Conservation (phyloP, 2,888 invertebrate genomes). For the Thysanoteuthis rhombus region DNA sequence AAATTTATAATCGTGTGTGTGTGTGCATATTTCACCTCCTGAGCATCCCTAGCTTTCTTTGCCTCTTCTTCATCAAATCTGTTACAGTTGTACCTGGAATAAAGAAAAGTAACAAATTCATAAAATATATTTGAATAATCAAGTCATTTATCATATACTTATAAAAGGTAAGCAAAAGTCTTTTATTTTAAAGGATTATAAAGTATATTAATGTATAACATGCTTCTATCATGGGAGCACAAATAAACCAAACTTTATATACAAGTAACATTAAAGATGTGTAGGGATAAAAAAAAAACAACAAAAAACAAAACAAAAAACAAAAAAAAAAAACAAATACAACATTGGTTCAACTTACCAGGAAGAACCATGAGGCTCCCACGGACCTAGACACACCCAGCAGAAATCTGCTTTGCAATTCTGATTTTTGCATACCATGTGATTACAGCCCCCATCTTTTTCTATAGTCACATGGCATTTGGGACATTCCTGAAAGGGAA, state of each 20-base stretch:
- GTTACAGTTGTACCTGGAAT: conserved; percentile 88
- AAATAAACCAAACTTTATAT: no score
- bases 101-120: conserved; percentile 33
- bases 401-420: conserved; percentile 98
- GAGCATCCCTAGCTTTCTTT: conserved; percentile 93
- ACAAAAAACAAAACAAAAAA: no score
- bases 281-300: no score
- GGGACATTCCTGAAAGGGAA: conserved; percentile 81
- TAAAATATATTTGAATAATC: not conserved
- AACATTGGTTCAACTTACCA: conserved; percentile 72
- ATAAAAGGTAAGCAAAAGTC: no score
- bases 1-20: no score
- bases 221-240: no score
- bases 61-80: conserved; percentile 97
- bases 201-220: no score
- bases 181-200: no score
- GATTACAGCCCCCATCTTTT: conserved; percentile 96
- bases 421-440: conserved; percentile 99
- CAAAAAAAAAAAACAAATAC: not conserved
- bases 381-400: conserved; percentile 98
- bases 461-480: conserved; percentile 86
- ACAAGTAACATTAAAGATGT: no score
- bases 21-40: conserved; percentile 78
- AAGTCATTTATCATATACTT: no score
- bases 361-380: conserved; percentile 98